A percentile compares a stretch with the other conserved stretches of the same genome.
phyloP scores from a whole-genome alignment of 1,140 invertebrate species.

The Vanessa atalanta region DNA sequence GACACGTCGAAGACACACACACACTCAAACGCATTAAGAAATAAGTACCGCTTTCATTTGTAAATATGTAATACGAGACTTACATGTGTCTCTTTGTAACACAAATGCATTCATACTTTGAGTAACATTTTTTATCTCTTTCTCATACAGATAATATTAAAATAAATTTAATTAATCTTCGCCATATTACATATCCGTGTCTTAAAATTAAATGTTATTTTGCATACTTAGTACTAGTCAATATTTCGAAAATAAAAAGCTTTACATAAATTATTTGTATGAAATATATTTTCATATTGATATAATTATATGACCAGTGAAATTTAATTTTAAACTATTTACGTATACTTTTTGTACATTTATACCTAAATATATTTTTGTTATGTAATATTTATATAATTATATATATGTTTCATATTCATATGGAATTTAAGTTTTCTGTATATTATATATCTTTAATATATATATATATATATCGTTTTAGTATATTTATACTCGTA shows the following conservation, averaged over 20 bases:
- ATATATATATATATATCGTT: not conserved
- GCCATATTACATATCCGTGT: too few species aligned
- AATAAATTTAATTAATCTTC: too few species aligned
- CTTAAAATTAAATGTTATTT: too few species aligned
- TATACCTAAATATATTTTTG: slow-evolving; percentile 19
- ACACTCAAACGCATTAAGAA: too few species aligned
- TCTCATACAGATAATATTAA: too few species aligned
- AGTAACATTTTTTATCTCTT: too few species aligned
- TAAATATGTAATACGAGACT: too few species aligned
- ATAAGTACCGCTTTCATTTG: too few species aligned
- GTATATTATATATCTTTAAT: not conserved
- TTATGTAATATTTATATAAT: slow-evolving; percentile 10
- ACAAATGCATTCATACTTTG: too few species aligned
- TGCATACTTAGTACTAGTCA: slow-evolving; percentile 58
- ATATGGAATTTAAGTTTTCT: slow-evolving; percentile 1
- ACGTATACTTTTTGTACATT: not conserved
- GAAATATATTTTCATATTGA: not conserved
- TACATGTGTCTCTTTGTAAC: too few species aligned
- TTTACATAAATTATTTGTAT: slow-evolving; percentile 48
- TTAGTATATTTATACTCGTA: slow-evolving; percentile 9
- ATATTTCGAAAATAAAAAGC: slow-evolving; percentile 43
- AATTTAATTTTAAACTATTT: not conserved
- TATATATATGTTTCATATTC: slow-evolving; percentile 9
- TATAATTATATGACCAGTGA: slow-evolving; percentile 14
- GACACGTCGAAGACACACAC: too few species aligned